Percentiles rank a stretch among this genome's conserved stretches.
Conservation (phyloP, 2,797 vertebrate species). For the Dipus sagitta region DNA sequence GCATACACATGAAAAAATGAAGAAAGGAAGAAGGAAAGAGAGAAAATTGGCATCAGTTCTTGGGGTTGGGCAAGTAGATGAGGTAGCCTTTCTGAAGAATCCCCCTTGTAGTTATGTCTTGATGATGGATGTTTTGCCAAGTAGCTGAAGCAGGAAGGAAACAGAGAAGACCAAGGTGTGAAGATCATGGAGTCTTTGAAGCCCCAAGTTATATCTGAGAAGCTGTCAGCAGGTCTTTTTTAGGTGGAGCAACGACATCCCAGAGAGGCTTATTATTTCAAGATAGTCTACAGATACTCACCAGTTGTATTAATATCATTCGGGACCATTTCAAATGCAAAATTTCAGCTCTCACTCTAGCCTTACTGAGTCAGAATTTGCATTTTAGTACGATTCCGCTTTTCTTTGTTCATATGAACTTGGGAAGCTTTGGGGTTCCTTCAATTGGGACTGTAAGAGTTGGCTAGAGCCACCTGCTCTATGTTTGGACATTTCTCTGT, state of each 20-base stretch:
- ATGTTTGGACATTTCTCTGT: conserved; percentile 6
- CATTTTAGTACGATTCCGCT: neutral
- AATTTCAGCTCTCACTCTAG: neutral
- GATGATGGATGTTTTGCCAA: neutral
- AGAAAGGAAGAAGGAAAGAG: too few species aligned
- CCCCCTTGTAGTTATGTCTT: neutral
- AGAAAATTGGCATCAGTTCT: neutral
- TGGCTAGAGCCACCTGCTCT: neutral
- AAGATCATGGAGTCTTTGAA: neutral
- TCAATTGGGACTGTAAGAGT: neutral
- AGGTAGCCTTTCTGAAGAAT: neutral
- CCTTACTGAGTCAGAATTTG: neutral
- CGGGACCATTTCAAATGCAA: neutral
- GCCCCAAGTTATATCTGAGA: neutral
- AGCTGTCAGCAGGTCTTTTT: neutral
- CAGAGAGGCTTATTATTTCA: neutral
- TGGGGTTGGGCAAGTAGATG: neutral
- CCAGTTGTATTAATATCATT: neutral
- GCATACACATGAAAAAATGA: too few species aligned
- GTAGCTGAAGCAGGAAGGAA: neutral
- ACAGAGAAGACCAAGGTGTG: neutral
- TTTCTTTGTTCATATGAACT: neutral
- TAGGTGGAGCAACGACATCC: neutral
- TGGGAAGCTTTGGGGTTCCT: neutral
- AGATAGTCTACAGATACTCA: neutral